These are phyloP conservation scores for Xyrauchen texanus DNA, from an alignment of 2,113 vertebrate species.

Conservation along the genomic window DNA sequence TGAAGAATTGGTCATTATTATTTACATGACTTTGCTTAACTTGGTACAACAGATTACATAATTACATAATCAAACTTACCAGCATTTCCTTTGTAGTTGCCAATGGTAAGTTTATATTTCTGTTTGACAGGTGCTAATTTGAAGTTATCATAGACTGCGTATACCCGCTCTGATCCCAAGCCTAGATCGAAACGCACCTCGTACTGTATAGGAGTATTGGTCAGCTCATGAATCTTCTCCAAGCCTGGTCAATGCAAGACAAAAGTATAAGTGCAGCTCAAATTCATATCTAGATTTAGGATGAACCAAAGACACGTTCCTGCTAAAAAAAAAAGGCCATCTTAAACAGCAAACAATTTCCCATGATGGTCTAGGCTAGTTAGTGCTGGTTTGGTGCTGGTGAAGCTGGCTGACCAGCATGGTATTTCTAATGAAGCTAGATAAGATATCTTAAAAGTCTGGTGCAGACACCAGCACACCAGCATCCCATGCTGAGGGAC, in stretches of 20 bases:
- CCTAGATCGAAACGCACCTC: conserved; percentile 82
- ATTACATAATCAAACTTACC: conserved; percentile 65
- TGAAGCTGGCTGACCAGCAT: too few species aligned
- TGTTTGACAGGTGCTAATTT: conserved; percentile 78
- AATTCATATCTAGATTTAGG: neutral
- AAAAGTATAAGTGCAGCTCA: neutral
- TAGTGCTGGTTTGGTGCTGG: too few species aligned
- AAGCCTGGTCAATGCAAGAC: conserved; percentile 70
- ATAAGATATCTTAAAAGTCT: too few species aligned
- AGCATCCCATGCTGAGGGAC: too few species aligned
- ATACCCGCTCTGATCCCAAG: conserved; percentile 73
- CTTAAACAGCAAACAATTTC: too few species aligned
- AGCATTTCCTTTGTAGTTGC: conserved; percentile 84
- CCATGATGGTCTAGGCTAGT: too few species aligned
- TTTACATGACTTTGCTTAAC: neutral
- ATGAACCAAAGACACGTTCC: too few species aligned
- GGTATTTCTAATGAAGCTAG: too few species aligned
- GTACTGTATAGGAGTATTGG: conserved; percentile 72
- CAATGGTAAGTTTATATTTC: conserved; percentile 79
- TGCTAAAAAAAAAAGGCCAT: too few species aligned
- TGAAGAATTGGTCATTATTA: conserved; percentile 13
- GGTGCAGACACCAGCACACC: too few species aligned
- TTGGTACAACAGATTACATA: too few species aligned
- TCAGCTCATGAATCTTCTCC: conserved; percentile 84
- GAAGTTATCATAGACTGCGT: conserved; percentile 81